phyloP scores from a whole-genome alignment of 2,888 invertebrate species.

The Ashinkailepas kermadecensis region DNA sequence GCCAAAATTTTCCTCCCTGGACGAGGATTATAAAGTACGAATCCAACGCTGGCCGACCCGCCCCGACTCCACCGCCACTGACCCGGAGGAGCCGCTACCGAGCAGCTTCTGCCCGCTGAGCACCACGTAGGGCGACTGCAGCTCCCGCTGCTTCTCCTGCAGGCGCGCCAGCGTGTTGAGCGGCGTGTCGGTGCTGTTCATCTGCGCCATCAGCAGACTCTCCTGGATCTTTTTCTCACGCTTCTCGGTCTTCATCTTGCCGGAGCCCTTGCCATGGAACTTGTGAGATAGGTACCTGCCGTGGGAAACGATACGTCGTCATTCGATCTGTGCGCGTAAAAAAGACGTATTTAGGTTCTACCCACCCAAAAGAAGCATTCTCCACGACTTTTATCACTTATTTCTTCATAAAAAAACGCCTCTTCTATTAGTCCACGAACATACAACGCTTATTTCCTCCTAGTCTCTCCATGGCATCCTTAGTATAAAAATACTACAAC shows the following conservation, averaged over 20 bases:
- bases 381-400: too few species aligned
- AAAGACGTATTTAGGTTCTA: too few species aligned
- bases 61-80: not conserved
- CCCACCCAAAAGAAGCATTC: too few species aligned
- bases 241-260: slow-evolving; percentile 96
- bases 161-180: slow-evolving; percentile 88
- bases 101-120: slow-evolving; percentile 70
- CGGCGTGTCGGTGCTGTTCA: slow-evolving; percentile 97
- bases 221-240: slow-evolving; percentile 50
- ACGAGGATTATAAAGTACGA: too few species aligned
- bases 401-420: too few species aligned
- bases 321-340: too few species aligned
- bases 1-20: too few species aligned
- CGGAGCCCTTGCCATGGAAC: slow-evolving; percentile 98
- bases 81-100: not conserved
- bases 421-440: too few species aligned
- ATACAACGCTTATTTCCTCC: too few species aligned
- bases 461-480: too few species aligned
- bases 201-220: slow-evolving; percentile 82
- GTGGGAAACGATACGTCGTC: not conserved
- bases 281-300: slow-evolving; percentile 84
- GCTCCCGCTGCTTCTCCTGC: slow-evolving; percentile 90
- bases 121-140: slow-evolving; percentile 84
- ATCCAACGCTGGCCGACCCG: not conserved
- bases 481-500: too few species aligned